Percentiles rank a stretch among this genome's conserved stretches.
These are phyloP conservation scores for Bilobella aurantiaca DNA, from an alignment of 1,140 invertebrate species.

Conservation along the genomic window DNA sequence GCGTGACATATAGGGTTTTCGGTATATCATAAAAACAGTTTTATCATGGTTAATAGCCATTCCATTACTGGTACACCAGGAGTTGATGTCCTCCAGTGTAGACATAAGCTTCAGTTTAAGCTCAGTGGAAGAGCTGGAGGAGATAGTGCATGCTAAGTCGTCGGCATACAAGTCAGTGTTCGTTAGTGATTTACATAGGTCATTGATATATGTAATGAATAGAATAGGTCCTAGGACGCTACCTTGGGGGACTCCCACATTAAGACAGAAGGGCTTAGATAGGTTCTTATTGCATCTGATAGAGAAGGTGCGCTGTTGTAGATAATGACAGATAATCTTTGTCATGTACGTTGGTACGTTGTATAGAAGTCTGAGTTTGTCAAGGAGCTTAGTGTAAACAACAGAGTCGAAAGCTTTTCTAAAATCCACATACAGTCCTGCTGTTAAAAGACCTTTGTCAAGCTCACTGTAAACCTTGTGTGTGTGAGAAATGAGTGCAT, in stretches of 20 bases:
- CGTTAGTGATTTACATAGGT: constrained; percentile 25
- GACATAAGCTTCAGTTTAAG: too few species aligned
- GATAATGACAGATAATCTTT: background rate
- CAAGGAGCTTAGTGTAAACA: background rate
- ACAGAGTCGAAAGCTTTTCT: constrained; percentile 12
- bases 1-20: too few species aligned
- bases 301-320: background rate
- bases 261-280: background rate
- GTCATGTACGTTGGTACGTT: background rate
- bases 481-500: background rate
- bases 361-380: constrained; percentile 9
- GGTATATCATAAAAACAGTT: too few species aligned
- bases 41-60: too few species aligned
- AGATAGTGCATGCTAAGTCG: too few species aligned
- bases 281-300: background rate
- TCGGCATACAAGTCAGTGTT: too few species aligned
- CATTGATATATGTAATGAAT: constrained; percentile 34
- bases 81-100: too few species aligned
- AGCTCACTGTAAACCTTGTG: background rate
- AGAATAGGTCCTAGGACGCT: constrained; percentile 34
- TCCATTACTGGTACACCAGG: too few species aligned
- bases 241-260: constrained; percentile 36
- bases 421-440: constrained; percentile 11
- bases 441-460: constrained; percentile 11
- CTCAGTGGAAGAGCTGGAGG: too few species aligned